Percentiles rank a stretch among this genome's conserved stretches.
These are phyloP conservation scores for Gymnocypris eckloni DNA, from an alignment of 2,797 vertebrate genomes.

Conservation along the genomic window DNA sequence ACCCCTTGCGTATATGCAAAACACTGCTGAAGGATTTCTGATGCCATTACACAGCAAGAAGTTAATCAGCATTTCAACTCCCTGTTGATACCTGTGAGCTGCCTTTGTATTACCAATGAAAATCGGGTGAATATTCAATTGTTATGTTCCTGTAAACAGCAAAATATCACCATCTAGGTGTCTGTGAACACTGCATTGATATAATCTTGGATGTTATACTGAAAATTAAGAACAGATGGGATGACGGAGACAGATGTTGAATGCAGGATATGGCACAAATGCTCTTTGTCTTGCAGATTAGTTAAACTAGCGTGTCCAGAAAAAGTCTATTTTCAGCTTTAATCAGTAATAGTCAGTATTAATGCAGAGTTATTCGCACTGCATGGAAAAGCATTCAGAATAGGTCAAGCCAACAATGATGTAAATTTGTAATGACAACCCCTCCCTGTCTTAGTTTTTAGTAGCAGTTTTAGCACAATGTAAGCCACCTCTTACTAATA, in stretches of 20 bases:
- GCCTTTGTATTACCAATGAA: conserved; percentile 14
- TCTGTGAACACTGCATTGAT: conserved; percentile 7
- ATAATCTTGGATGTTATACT: conserved; percentile 9
- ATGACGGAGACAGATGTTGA: conserved; percentile 22
- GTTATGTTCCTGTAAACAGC: conserved; percentile 12
- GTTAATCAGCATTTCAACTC: conserved; percentile 40
- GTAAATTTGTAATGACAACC: not conserved
- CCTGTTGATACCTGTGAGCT: conserved; percentile 16
- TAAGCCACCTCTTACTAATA: not conserved
- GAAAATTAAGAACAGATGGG: conserved; percentile 36
- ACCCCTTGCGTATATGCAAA: not conserved
- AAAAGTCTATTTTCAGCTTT: not conserved
- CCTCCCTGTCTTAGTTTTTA: not conserved
- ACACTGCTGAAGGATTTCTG: conserved; percentile 34
- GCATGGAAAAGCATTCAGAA: not conserved
- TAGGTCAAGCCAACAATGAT: not conserved
- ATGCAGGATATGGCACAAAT: conserved; percentile 3
- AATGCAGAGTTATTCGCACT: not conserved
- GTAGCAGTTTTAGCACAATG: not conserved
- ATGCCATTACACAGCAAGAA: conserved; percentile 39
- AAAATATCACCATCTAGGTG: conserved; percentile 23
- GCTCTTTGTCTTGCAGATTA: conserved; percentile 22
- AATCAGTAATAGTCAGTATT: not conserved
- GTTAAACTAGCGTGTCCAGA: not conserved
- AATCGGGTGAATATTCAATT: conserved; percentile 1